Base-by-base conservation (phyloP, 2,888 invertebrate genomes). In the Parelbella ahira region DNA sequence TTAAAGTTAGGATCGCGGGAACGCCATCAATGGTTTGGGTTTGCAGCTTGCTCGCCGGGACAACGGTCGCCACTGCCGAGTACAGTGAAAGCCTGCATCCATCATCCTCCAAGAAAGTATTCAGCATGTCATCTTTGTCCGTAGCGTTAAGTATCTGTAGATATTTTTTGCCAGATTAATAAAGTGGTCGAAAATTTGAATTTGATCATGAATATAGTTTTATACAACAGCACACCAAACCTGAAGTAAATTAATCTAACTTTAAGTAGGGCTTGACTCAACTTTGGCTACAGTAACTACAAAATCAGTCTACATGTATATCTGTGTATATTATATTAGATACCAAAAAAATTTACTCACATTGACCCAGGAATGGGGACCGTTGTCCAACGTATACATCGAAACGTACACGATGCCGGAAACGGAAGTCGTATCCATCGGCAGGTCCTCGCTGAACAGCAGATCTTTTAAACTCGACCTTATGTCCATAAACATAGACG, bases 361-460 rank as follows among this genome's bases (percentile, higher is more conserved):
- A 50, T 64, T 47, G 32, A 57, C 46, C 86, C 86, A 86, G 13
- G 69, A 58, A 3, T 67, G 51, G 0, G 59, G 15, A 0, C 71
- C 68, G 21, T 67, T 55, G n/a, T 72, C 73, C 9, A 77, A 63
- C 27, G 82, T 68, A 20, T 82, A 78, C 60, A 88, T 80, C 32
- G 88, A 71, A 2, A 90, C 69, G 41, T 88, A 76, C 7, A 92
- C 60, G 20, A 91, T 83, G 0, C 91, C 92, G 48, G 89, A 89
- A 54, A 92, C 90, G 3, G 89, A 88, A 58, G 91, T 91, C 0
- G 91, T 89, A 56, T 93, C 92, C 88, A 92, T 91, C 0, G 91
- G 90, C 1, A 91, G 78, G 44, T 90, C 89, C 2, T 74, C 70
- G 52, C 90, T 69, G 29, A 68, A 66, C 42, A 90, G 58, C 3